Evolutionary conservation across 2,113 vertebrate genomes (phyloP), one percentile per base, ranked within the genome.

Genomic region (Cyprinodon brontotheroides): DNA sequence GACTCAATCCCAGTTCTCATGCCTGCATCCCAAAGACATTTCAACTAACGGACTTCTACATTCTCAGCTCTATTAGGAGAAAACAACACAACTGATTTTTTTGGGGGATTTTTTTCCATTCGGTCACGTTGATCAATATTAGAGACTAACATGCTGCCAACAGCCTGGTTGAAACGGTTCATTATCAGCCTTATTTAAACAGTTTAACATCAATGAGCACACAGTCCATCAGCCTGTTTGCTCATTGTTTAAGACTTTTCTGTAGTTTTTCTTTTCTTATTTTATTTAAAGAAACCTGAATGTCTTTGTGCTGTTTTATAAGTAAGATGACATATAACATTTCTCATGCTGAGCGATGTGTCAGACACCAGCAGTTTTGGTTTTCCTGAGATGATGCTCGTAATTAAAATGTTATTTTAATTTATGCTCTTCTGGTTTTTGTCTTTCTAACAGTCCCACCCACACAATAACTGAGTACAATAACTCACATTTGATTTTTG

Each of bases 391-490:
- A 29, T 75, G 80, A 60, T 68, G 29, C 22, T 89, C 36, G 1
- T 68, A 70, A 89, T 75, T 81, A 91, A 89, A 89, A 61, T 80
- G 48, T 68, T 84, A 77, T 88, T 88, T 86, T 83, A 89, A 85
- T 84, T 82, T 45, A 39, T 72, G 8, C 50, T 75, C 57, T 38
- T 4, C n/a, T 38, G 15, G 4, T 59, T 50, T 63, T n/a, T 39
- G 2, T 13, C 2, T 11, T 11, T 67, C 14, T 6, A 38, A 60
- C 50, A 66, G n/a, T 36, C 39, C 59, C 57, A 66, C 12, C 11
- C 22, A n/a, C 63, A 13, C 3, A 20, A 15, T 11, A 11, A 57
- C 6, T 53, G 15, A 53, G 5, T 1, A 14, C 14, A 6, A 4
- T 17, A 17, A 17, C 15, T 50, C 48, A 50, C 8, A 20, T 53